Percentiles rank a stretch among this genome's conserved stretches.
Evolutionary conservation across 2,113 vertebrate species (phyloP).

Genomic region (Hassar affinis): DNA sequence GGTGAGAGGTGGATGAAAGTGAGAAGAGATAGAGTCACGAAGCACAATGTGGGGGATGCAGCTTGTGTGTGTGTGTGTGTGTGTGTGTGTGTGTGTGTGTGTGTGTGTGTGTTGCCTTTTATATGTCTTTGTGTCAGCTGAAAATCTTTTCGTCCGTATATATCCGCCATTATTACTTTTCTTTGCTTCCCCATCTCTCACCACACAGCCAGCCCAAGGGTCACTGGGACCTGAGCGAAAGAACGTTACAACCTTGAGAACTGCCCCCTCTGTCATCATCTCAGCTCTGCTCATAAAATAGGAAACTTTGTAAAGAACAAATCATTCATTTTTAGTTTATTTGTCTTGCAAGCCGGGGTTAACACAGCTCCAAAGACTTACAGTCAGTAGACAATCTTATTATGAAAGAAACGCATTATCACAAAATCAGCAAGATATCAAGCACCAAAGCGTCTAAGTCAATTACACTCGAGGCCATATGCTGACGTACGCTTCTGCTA

Average conservation of each 20-base stretch:
- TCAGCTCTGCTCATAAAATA: background rate
- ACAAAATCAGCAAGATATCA: background rate
- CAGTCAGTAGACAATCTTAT: background rate
- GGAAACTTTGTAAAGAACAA: background rate
- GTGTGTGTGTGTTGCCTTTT: background rate
- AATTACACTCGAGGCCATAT: background rate
- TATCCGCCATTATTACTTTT: background rate
- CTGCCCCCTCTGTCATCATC: background rate
- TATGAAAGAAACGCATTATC: background rate
- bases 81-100: constrained; percentile 10
- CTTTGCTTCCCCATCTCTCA: background rate
- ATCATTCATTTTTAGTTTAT: background rate
- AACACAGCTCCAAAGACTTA: too few relatives aligned
- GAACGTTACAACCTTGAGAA: background rate
- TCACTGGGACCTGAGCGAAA: background rate
- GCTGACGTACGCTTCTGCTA: background rate
- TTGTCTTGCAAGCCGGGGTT: background rate
- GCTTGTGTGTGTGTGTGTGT: constrained; percentile 33
- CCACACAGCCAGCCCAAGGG: background rate
- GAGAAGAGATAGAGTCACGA: constrained; percentile 55
- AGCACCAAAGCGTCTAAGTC: background rate
- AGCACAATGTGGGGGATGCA: constrained; percentile 53
- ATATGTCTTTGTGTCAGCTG: constrained; percentile 7
- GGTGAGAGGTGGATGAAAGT: constrained; percentile 43
- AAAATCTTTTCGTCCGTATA: background rate